These are phyloP conservation scores for Enteromius treurensis DNA, from an alignment of 2,797 vertebrate genomes.

Conservation along the genomic window DNA sequence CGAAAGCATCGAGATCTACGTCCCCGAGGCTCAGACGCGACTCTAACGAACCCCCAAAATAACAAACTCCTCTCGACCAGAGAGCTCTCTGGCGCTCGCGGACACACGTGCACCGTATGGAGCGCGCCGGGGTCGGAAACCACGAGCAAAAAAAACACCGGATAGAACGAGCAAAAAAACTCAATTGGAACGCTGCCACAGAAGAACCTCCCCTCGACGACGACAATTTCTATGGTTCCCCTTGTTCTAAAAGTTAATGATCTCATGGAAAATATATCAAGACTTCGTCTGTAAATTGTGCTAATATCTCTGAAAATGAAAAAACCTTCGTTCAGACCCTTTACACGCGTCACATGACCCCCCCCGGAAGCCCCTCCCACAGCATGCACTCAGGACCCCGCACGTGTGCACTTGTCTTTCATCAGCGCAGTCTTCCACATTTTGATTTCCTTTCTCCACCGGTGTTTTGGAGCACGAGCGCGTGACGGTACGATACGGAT, in stretches of 20 bases:
- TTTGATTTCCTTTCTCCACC: neutral
- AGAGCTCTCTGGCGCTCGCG: constrained; percentile 42
- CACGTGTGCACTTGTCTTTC: constrained; percentile 61
- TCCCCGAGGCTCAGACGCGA: constrained; percentile 98
- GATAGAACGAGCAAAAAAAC: constrained; percentile 58
- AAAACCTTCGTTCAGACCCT: constrained; percentile 45
- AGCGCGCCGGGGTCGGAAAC: neutral
- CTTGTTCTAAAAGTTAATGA: constrained; percentile 73
- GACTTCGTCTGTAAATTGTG: constrained; percentile 76
- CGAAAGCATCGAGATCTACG: constrained; percentile 99
- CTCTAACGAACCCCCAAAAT: constrained; percentile 80
- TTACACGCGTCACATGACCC: constrained; percentile 33
- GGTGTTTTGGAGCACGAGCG: neutral
- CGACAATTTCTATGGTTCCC: constrained; percentile 77
- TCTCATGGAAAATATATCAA: constrained; percentile 76
- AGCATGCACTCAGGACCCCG: constrained; percentile 63
- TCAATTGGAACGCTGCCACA: constrained; percentile 59
- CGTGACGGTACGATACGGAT: constrained; percentile 6
- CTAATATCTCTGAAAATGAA: constrained; percentile 72
- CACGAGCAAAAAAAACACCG: neutral
- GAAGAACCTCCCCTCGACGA: constrained; percentile 70
- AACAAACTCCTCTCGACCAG: neutral
- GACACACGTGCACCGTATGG: neutral
- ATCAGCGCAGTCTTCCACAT: constrained; percentile 53
- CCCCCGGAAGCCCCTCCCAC: neutral